phyloP scores from a whole-genome alignment of 2,888 invertebrate genomes.

The Eupithecia dodoneata region DNA sequence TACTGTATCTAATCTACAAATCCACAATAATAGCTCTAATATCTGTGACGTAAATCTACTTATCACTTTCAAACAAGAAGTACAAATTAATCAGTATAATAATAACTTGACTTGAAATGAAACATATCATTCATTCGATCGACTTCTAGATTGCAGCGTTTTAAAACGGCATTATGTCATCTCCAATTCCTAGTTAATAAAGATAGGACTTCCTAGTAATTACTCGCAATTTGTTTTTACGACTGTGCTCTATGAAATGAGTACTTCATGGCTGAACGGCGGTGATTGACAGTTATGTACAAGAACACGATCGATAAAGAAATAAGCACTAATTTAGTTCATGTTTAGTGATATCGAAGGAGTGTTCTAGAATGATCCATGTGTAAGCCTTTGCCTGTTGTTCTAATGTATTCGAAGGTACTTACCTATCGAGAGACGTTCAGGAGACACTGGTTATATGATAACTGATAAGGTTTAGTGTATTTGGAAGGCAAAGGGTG shows the following conservation, averaged over 20 bases:
- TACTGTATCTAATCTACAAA: constrained; percentile 34
- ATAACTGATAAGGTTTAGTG: constrained; percentile 25
- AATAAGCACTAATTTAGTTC: constrained; percentile 59
- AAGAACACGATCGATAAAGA: constrained; percentile 68
- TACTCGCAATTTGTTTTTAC: not conserved
- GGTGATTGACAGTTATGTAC: constrained; percentile 50
- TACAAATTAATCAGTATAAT: constrained; percentile 17
- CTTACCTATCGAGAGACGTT: constrained; percentile 56
- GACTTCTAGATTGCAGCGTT: not conserved
- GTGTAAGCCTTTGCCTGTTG: constrained; percentile 62
- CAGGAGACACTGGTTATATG: constrained; percentile 48
- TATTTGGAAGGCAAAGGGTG: constrained; percentile 52
- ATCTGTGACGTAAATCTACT: constrained; percentile 35
- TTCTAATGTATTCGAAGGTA: constrained; percentile 40
- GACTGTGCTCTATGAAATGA: constrained; percentile 15
- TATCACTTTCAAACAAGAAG: constrained; percentile 16
- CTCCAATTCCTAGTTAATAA: constrained; percentile 19
- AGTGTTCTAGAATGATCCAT: constrained; percentile 61
- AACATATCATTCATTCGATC: not conserved
- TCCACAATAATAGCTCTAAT: constrained; percentile 27
- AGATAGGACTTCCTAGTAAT: constrained; percentile 9
- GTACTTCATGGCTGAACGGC: constrained; percentile 10
- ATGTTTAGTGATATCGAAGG: constrained; percentile 60
- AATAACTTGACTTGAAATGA: constrained; percentile 37
- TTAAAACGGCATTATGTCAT: constrained; percentile 35